phyloP scores from a whole-genome alignment of 1,140 invertebrate species.

The Thaumatotibia leucotreta region DNA sequence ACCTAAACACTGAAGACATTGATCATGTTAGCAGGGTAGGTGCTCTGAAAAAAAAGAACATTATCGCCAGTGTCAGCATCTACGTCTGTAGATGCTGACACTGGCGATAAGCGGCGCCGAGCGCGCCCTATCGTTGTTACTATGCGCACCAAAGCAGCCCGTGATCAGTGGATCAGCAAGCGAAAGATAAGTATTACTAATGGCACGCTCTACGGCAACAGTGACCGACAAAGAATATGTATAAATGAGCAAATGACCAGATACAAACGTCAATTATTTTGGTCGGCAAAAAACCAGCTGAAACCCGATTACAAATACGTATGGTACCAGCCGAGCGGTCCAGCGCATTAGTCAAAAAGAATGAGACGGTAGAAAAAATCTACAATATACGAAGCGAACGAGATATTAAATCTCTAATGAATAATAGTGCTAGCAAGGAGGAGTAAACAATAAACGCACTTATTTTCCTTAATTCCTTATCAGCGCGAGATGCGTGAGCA shows the following conservation, averaged over 20 bases:
- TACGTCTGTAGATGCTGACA: not conserved
- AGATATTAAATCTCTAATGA: not conserved
- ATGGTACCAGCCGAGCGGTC: slow-evolving; percentile 1
- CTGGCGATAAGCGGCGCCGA: not conserved
- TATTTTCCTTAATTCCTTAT: too few species aligned
- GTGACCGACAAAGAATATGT: not conserved
- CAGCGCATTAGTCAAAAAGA: not conserved
- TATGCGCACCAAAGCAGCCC: not conserved
- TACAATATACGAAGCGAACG: not conserved
- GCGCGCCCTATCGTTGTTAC: not conserved
- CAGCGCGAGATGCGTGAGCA: too few species aligned
- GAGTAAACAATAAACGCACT: too few species aligned
- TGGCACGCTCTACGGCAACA: not conserved
- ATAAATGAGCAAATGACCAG: not conserved
- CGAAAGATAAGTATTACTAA: not conserved
- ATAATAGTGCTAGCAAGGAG: not conserved
- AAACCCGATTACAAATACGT: not conserved
- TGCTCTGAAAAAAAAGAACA: not conserved
- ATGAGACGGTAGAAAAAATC: not conserved
- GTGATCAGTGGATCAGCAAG: not conserved
- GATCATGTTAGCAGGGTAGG: not conserved
- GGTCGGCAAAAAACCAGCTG: not conserved
- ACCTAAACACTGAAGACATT: not conserved
- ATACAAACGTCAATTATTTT: not conserved
- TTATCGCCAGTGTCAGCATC: too few species aligned